Base-by-base conservation (phyloP, 2,113 vertebrate genomes). In the Heteronetta atricapilla region DNA sequence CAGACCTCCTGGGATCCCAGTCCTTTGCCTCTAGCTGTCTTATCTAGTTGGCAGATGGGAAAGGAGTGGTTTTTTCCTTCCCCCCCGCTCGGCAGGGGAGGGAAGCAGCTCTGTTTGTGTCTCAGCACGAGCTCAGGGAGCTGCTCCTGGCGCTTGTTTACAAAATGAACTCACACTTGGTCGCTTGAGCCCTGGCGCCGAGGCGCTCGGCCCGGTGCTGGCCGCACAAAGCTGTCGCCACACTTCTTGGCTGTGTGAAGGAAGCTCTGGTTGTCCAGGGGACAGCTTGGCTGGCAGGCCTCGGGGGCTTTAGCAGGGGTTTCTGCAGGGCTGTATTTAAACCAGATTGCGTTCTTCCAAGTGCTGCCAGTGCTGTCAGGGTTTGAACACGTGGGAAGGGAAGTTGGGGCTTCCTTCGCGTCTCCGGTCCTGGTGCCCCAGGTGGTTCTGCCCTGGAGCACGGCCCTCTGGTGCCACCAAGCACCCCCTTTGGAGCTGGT, bases 71-170 rank as follows among this genome's bases (percentile, higher is more conserved):
- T 40, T 74, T 90, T 64, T 86, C 31, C 8, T 7, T 72, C 48
- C 26, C 31, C n/a, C n/a, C 33, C 5, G 2, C 23, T 79, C 31
- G 48, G 73, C 76, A 90, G 53, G 29, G 50, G 66, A 82, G 38
- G 18, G 60, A 83, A 74, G 89, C 20, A 31, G 28, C 36, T 60
- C 42, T 55, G 38, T 92, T 83, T 93, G 20, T 4, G 23, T 85
- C 36, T 59, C 53, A 26, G 33, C 63, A 52, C 81, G 77, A 91
- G 56, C 73, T 93, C 64, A 55, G 87, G 75, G 62, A 44, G 63
- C 78, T 85, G 21, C 59, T 89, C 33, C 38, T 75, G 91, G 76
- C 46, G 46, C 40, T 95, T 93, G 88, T 96, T 96, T 96, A 96
- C 86, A 62, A 58, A 84, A 48, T 6, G 2, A 8, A 86, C 64